These are phyloP conservation scores for Iphiclides podalirius DNA, from an alignment of 2,888 invertebrate species.

Conservation along the genomic window DNA sequence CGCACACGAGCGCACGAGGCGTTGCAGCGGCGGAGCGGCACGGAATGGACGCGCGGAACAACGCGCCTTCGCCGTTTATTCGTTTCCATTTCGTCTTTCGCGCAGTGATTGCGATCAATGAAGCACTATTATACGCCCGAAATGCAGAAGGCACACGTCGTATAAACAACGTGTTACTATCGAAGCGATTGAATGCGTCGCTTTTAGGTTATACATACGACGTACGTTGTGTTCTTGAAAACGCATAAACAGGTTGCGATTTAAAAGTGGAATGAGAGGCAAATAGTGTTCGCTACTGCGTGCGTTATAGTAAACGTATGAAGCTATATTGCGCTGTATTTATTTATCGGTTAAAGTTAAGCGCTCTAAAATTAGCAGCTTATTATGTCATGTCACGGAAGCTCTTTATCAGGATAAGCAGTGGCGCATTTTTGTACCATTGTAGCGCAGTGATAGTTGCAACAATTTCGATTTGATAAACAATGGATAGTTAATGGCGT, in stretches of 20 bases:
- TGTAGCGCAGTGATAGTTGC: neutral
- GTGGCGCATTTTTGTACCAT: neutral
- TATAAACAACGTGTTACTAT: no score
- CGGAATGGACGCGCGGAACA: constrained; percentile 62
- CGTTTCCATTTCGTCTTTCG: constrained; percentile 64
- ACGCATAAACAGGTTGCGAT: neutral
- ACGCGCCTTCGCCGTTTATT: no score
- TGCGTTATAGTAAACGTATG: no score
- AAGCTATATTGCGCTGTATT: no score
- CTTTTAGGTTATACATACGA: neutral
- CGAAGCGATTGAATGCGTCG: neutral
- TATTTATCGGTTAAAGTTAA: no score
- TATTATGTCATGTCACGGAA: neutral
- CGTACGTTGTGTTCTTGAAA: no score
- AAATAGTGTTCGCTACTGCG: no score
- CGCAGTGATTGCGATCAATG: constrained; percentile 8
- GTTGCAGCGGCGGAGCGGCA: constrained; percentile 63
- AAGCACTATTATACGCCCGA: neutral
- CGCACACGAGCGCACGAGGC: constrained; percentile 31
- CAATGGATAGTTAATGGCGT: neutral
- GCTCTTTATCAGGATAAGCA: neutral
- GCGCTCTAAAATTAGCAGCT: no score
- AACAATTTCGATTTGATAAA: neutral
- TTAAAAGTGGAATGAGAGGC: neutral
- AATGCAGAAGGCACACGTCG: no score